Evolutionary conservation across 1,140 invertebrate species (phyloP).

Genomic region (Macrotrachela quadricornifera): DNA sequence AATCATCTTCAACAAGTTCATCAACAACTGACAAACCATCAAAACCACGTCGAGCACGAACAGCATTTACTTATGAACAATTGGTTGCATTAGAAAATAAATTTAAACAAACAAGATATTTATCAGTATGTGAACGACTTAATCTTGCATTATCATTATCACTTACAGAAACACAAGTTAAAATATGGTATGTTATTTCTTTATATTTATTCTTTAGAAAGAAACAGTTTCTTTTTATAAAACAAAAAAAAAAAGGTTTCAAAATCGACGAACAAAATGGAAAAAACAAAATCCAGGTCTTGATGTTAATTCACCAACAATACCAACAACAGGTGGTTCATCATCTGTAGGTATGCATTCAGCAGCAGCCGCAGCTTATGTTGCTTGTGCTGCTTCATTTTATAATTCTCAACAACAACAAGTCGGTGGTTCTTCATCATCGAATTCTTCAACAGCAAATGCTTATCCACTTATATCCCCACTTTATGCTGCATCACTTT

Average conservation of each 20-base stretch:
- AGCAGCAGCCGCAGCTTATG: neutral
- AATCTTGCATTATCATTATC: constrained; percentile 80
- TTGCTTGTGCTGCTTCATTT: neutral
- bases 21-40: neutral
- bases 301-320: constrained; percentile 42
- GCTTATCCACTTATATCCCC: too few relatives aligned
- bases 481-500: too few relatives aligned
- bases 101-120: constrained; percentile 89
- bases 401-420: constrained; percentile 3
- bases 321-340: neutral
- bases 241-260: too few relatives aligned
- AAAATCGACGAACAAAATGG: constrained; percentile 89
- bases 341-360: neutral
- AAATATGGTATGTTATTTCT: constrained; percentile 23
- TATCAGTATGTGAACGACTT: constrained; percentile 86
- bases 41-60: constrained; percentile 70
- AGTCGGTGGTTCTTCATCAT: too few relatives aligned
- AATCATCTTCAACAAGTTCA: too few relatives aligned
- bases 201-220: too few relatives aligned
- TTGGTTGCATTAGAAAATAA: constrained; percentile 93
- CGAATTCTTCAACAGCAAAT: too few relatives aligned
- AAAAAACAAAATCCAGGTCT: constrained; percentile 97
- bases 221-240: too few relatives aligned
- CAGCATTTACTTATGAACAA: constrained; percentile 95
- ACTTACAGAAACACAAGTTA: constrained; percentile 75